Evolutionary conservation across 2,113 vertebrate genomes (phyloP), one percentile per base, ranked within the genome.

Genomic region (Hippocampus mohnikei): DNA sequence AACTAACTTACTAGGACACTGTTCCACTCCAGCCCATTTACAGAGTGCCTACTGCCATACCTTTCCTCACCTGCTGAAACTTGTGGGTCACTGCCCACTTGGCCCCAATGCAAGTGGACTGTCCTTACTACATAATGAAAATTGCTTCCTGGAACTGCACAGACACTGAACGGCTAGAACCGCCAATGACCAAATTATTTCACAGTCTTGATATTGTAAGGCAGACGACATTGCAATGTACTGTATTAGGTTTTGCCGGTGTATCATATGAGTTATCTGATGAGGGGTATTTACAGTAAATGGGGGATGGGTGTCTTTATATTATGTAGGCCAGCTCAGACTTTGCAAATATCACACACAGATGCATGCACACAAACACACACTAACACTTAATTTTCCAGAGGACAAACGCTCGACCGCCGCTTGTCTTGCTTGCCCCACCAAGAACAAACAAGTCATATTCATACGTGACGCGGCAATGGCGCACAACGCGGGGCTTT

Each of bases 371-470:
- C 55, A 27, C 23, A 58, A 12, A 25, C 53, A 55, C 63, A 77
- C 67, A 81, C 68, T 65, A 66, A 73, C 68, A 68, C 81, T 69
- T 63, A 55, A 74, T 84, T 86, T 85, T 85, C 79, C 80, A 73
- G 60, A 71, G 78, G 75, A 80, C 53, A 29, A 67, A 82, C 62
- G 68, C 70, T 80, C 81, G 69, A 72, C 61, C 41, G 82, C 76
- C 60, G 76, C 74, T 77, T 64, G 78, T 75, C 74, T 70, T 64
- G 83, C 84, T 70, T 64, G 83, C 84, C 88, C 81, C 88, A 79
- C 87, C 90, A 77, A 89, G 73, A 75, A 85, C 69, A 88, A 87
- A 90, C 83, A 87, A 62, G 74, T 80, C 74, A 66, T 80, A 71
- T 80, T 82, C 84, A 80, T 70, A 83, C 74, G 80, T 69, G 75